Percentiles rank a stretch among this genome's conserved stretches.
Conservation (phyloP, 2,797 vertebrate species). For the Bryconaethiops microstoma region DNA sequence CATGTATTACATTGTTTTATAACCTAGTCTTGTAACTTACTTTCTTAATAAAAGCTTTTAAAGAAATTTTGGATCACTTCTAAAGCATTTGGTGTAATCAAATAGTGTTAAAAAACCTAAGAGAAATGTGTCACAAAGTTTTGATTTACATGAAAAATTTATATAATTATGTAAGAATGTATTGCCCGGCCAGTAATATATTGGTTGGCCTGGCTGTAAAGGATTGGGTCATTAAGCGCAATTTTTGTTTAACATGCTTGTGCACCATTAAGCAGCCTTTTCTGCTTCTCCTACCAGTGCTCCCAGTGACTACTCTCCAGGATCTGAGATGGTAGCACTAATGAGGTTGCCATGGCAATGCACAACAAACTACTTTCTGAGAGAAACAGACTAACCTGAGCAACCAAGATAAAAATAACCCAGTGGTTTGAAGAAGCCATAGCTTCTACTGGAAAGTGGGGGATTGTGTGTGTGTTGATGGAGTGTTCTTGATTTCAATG, state of each 20-base stretch:
- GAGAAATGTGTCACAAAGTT: too few species aligned
- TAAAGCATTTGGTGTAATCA: background rate
- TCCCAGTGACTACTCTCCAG: conserved; percentile 28
- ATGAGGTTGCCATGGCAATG: conserved; percentile 65
- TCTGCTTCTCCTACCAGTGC: conserved; percentile 9
- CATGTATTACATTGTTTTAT: background rate
- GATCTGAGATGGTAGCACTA: conserved; percentile 53
- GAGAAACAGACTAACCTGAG: background rate
- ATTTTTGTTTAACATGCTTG: background rate
- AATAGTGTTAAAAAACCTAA: too few species aligned
- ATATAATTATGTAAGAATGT: too few species aligned
- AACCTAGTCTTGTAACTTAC: background rate
- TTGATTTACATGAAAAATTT: too few species aligned
- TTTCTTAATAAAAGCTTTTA: background rate
- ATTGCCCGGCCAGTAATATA: too few species aligned
- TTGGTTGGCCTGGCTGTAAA: too few species aligned
- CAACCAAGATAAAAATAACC: background rate
- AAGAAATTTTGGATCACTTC: background rate
- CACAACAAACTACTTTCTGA: conserved; percentile 3
- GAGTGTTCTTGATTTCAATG: too few species aligned
- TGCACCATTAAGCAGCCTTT: background rate
- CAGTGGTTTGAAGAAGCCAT: background rate
- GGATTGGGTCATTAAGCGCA: background rate
- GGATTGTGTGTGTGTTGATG: too few species aligned
- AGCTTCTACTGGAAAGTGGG: too few species aligned